Conservation (phyloP, 2,888 invertebrate species). For the Carpatolechia fugitivella region DNA sequence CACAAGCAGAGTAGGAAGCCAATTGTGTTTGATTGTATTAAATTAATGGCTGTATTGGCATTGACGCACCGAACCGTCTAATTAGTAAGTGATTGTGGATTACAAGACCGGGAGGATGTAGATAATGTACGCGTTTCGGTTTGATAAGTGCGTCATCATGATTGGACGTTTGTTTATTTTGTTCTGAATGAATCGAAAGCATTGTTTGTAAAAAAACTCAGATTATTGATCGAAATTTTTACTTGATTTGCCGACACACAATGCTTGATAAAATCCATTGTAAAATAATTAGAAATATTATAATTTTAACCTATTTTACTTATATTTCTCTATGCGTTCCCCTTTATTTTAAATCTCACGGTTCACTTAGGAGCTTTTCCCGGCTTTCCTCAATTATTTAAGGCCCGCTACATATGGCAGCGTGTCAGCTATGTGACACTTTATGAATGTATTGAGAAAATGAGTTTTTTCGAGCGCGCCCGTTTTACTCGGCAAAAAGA, state of each 20-base stretch:
- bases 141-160: too few species aligned
- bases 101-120: not conserved
- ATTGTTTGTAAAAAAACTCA: too few species aligned
- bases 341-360: conserved; percentile 6
- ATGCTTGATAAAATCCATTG: too few species aligned
- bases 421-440: conserved; percentile 14
- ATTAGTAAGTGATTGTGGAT: conserved; percentile 1
- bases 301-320: too few species aligned
- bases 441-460: conserved; percentile 19
- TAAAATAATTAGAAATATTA: too few species aligned
- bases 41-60: conserved; percentile 7
- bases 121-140: too few species aligned
- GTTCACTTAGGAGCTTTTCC: conserved; percentile 1
- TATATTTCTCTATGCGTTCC: not conserved
- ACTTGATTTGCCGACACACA: too few species aligned
- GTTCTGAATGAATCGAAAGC: too few species aligned
- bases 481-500: conserved; percentile 6
- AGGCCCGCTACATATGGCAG: conserved; percentile 7
- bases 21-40: conserved; percentile 10
- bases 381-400: conserved; percentile 14
- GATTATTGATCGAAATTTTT: too few species aligned
- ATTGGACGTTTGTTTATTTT: too few species aligned
- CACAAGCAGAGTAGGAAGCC: not conserved
- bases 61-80: not conserved
- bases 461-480: conserved; percentile 14